Conservation (phyloP, 2,888 invertebrate genomes). For the Salpingus planirostris region DNA sequence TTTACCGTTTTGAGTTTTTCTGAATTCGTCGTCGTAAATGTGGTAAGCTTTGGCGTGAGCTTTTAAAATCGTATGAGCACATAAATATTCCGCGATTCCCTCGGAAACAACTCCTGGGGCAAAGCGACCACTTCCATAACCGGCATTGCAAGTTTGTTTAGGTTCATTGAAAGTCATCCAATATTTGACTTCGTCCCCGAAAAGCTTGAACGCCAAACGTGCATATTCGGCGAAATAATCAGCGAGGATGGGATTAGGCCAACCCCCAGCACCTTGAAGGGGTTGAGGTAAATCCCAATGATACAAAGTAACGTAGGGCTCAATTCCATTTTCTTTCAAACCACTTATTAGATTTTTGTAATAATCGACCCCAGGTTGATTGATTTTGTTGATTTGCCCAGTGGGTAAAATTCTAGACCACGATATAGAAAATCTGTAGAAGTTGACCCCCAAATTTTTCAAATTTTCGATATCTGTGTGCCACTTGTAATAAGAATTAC, state of each 20-base stretch:
- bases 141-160: slow-evolving; percentile 38
- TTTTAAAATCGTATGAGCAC: slow-evolving; percentile 54
- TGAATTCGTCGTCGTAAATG: slow-evolving; percentile 52
- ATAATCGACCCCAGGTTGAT: slow-evolving; percentile 59
- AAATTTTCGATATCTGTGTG: slow-evolving; percentile 51
- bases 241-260: slow-evolving; percentile 50
- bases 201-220: slow-evolving; percentile 45
- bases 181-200: slow-evolving; percentile 47
- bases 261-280: slow-evolving; percentile 48
- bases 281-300: slow-evolving; percentile 27
- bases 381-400: slow-evolving; percentile 54
- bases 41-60: slow-evolving; percentile 60
- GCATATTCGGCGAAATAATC: slow-evolving; percentile 57
- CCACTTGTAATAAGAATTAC: slow-evolving; percentile 56
- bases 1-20: slow-evolving; percentile 46
- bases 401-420: slow-evolving; percentile 43
- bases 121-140: slow-evolving; percentile 43
- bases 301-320: slow-evolving; percentile 13
- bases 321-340: slow-evolving; percentile 47
- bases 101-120: slow-evolving; percentile 32
- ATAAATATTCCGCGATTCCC: slow-evolving; percentile 55
- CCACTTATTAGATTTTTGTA: slow-evolving; percentile 66
- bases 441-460: slow-evolving; percentile 45
- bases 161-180: slow-evolving; percentile 63
- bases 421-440: slow-evolving; percentile 39